Conservation (phyloP, 1,140 invertebrate species). For the Drosophila santomea region DNA sequence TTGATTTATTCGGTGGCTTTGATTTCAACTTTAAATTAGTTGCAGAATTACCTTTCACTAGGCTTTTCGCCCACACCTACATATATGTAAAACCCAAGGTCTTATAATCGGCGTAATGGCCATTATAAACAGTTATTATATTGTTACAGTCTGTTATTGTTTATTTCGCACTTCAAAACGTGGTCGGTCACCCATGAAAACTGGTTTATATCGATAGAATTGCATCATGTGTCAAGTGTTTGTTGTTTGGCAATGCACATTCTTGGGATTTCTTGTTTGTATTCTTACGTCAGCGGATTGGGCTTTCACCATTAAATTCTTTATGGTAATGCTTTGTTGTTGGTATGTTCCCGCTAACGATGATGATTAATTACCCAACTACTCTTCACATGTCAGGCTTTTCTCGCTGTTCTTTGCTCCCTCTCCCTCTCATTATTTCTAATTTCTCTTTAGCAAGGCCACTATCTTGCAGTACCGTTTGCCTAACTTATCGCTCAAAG, state of each 20-base stretch:
- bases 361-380: conserved; percentile 66
- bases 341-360: conserved; percentile 45
- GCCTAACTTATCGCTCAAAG: conserved; percentile 61
- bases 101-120: conserved; percentile 14
- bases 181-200: conserved; percentile 53
- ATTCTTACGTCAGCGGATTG: conserved; percentile 29
- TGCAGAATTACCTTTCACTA: background rate
- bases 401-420: background rate
- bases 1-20: conserved; percentile 1
- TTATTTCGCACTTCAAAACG: conserved; percentile 51
- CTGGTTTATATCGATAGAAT: conserved; percentile 44
- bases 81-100: conserved; percentile 18
- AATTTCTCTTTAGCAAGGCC: conserved; percentile 18
- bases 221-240: conserved; percentile 8
- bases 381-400: conserved; percentile 55
- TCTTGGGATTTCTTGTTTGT: conserved; percentile 8
- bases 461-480: conserved; percentile 59
- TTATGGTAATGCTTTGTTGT: conserved; percentile 19
- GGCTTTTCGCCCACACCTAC: conserved; percentile 3
- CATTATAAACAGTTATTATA: conserved; percentile 12
- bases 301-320: conserved; percentile 21
- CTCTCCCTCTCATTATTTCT: conserved; percentile 22
- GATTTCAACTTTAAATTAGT: conserved; percentile 1
- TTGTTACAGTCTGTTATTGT: conserved; percentile 14
- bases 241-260: conserved; percentile 1